Conservation (phyloP, 2,888 invertebrate genomes). For the Agonopterix alstromeriana region DNA sequence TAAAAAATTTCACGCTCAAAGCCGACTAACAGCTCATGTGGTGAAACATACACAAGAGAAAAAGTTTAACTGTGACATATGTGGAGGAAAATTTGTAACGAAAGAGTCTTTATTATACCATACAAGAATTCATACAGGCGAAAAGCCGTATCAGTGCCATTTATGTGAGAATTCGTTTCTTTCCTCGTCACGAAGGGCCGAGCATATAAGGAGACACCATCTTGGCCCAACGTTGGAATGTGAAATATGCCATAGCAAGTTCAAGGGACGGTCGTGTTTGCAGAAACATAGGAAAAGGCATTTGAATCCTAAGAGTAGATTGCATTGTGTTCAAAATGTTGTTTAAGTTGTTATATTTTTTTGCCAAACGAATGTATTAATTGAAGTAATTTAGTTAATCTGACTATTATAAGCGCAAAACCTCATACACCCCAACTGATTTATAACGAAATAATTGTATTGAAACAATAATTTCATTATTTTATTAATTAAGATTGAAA, state of each 20-base stretch:
- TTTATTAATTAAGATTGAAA: too few relatives aligned
- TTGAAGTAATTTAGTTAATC: too few relatives aligned
- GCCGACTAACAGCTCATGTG: conserved; percentile 13
- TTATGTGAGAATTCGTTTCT: conserved; percentile 14
- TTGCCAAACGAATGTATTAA: too few relatives aligned
- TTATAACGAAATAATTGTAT: too few relatives aligned
- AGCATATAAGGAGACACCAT: conserved; percentile 15
- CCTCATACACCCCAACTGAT: too few relatives aligned
- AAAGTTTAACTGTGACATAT: conserved; percentile 17
- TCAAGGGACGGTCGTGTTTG: conserved; percentile 8
- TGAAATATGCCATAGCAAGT: conserved; percentile 13
- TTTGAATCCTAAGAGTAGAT: conserved; percentile 11
- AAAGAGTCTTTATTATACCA: conserved; percentile 15
- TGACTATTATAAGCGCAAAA: too few relatives aligned
- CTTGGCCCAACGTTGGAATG: conserved; percentile 10
- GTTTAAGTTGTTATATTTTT: background rate
- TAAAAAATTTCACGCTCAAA: conserved; percentile 13
- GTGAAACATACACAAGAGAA: conserved; percentile 18
- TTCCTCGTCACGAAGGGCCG: conserved; percentile 14
- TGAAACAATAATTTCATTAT: too few relatives aligned
- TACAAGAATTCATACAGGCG: conserved; percentile 17
- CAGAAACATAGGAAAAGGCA: conserved; percentile 13
- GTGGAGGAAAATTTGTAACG: conserved; percentile 16
- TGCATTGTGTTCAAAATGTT: conserved; percentile 1
- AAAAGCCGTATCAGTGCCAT: conserved; percentile 15